phyloP scores from a whole-genome alignment of 2,888 invertebrate genomes.

The Phyllotreta cruciferae region DNA sequence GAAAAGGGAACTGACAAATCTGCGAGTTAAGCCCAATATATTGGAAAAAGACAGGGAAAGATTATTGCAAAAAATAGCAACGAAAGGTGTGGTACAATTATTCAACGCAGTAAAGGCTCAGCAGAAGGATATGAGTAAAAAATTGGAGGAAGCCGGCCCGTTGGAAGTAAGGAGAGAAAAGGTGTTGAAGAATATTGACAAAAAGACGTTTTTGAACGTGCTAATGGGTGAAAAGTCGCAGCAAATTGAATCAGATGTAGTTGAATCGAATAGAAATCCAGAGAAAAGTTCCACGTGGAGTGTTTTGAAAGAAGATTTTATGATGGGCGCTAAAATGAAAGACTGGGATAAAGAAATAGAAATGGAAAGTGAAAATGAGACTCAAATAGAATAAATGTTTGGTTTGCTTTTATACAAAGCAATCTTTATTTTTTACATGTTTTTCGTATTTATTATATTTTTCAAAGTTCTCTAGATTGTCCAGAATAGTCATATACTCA shows the following conservation, averaged over 20 bases:
- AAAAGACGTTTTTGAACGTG: slow-evolving; percentile 78
- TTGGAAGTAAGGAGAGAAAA: slow-evolving; percentile 81
- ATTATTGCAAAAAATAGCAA: slow-evolving; percentile 81
- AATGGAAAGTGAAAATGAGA: slow-evolving; percentile 54
- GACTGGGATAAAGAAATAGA: slow-evolving; percentile 86
- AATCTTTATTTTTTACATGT: slow-evolving; percentile 9
- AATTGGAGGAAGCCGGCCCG: slow-evolving; percentile 75
- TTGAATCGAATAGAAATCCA: slow-evolving; percentile 51
- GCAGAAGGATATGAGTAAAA: slow-evolving; percentile 77
- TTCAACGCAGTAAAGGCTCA: slow-evolving; percentile 90
- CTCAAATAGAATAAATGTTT: not conserved
- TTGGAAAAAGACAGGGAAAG: slow-evolving; percentile 80
- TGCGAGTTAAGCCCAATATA: slow-evolving; percentile 78
- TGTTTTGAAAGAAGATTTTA: slow-evolving; percentile 82
- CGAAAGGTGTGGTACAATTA: slow-evolving; percentile 90
- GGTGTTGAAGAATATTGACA: slow-evolving; percentile 76
- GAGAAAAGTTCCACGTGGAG: slow-evolving; percentile 65
- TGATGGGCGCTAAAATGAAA: slow-evolving; percentile 87
- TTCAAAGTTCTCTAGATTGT: no score
- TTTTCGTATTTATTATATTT: not conserved
- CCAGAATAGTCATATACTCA: not conserved
- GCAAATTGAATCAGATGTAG: slow-evolving; percentile 48
- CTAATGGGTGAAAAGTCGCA: slow-evolving; percentile 74
- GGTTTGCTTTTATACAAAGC: slow-evolving; percentile 1
- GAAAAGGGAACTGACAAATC: slow-evolving; percentile 69